Base-by-base conservation (phyloP, 2,797 vertebrate genomes). In the Hydrophis major region DNA sequence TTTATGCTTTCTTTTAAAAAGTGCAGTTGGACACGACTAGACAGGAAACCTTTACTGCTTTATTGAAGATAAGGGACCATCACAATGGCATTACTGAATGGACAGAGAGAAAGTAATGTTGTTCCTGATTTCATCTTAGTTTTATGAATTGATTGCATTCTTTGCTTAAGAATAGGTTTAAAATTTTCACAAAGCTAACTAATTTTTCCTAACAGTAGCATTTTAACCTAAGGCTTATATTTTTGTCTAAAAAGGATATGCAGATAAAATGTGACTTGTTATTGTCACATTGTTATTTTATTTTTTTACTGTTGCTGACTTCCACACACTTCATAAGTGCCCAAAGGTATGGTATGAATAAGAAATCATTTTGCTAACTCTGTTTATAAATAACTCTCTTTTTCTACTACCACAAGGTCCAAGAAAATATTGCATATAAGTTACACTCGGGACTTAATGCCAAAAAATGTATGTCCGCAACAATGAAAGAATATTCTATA, bases 291-390 rank as follows among this genome's bases (percentile, higher is more conserved):
- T 47, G 37, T 20, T 83, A 8, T 74, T 74, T 78, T 37, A 22
- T 22, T 78, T 74, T 74, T 22, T 78, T 4, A 47, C 20, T 47
- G 37, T 47, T 25, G 42, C 7, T 83, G 10, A 83, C 74, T 83
- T 83, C 20, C 22, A 25, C 74, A 42, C 10, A 47, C 74, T 55
- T 53, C 16, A 32, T 90, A 89, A 90, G 14, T 89, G 92, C 94
- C 28, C 55, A 37, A 90, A 53, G 11, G 7, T 6, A 92, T 63
- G 16, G 42, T 93, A 32, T 92, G 87, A 96, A 90, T 88, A 56
- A 59, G 55, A 88, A 88, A 59, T 42, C 20, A 42, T 59, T 88
- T 53, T 55, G 53, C 53, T 87, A 56, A 55, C 13, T 87, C n/a
- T 56, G n/a, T 88, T 22, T 37, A 88, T 37, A 83, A 83, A 83